Percentiles rank a stretch among this genome's conserved stretches.
Conservation (phyloP, 2,113 vertebrate genomes). For the Excalfactoria chinensis region DNA sequence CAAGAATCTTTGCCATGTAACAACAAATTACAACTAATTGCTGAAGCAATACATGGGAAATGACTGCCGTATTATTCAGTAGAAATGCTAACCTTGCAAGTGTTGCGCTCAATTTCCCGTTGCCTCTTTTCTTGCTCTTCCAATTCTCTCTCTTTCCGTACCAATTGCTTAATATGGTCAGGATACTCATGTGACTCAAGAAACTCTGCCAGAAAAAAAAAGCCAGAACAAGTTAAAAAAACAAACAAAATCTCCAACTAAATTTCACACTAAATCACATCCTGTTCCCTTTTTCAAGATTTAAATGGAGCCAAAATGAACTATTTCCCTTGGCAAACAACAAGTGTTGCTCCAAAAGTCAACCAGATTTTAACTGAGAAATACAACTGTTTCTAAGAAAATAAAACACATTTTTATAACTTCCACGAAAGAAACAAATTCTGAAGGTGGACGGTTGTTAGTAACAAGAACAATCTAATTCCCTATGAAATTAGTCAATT, state of each 20-base stretch:
- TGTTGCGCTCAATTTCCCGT: conserved; percentile 97
- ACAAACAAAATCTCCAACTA: background rate
- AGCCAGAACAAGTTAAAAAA: background rate
- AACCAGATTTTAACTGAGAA: background rate
- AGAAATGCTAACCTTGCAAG: conserved; percentile 90
- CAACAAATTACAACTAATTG: background rate
- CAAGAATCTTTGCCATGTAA: background rate
- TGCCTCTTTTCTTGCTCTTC: conserved; percentile 98
- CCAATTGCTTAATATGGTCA: conserved; percentile 92
- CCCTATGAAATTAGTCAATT: background rate
- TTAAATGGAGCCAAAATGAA: background rate
- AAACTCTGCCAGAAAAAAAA: conserved; percentile 83
- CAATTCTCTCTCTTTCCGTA: conserved; percentile 93
- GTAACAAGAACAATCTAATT: background rate
- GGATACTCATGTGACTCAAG: conserved; percentile 91
- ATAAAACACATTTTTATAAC: background rate
- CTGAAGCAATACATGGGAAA: background rate
- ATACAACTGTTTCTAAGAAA: background rate
- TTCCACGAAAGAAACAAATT: background rate
- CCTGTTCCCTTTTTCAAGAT: background rate
- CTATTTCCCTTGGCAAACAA: background rate
- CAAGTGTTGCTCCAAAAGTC: too few relatives aligned
- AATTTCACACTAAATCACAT: background rate
- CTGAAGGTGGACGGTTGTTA: background rate
- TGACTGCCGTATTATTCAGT: background rate